phyloP scores from a whole-genome alignment of 2,797 vertebrate species.

The Tamandua tetradactyla region DNA sequence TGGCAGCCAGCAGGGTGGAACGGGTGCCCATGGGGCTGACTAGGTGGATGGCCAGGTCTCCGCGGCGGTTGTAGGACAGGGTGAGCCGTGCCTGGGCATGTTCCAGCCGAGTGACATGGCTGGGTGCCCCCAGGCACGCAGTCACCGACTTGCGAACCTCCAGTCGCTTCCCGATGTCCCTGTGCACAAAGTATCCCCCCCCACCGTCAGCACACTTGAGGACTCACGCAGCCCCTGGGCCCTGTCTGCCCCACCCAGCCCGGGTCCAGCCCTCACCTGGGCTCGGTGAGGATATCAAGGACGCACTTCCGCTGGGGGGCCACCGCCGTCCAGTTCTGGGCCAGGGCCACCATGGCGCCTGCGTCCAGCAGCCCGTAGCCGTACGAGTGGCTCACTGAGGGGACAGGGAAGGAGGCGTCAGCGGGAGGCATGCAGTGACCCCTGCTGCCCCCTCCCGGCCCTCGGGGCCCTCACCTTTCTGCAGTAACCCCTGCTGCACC shows the following conservation, averaged over 20 bases:
- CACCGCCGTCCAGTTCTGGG: constrained; percentile 93
- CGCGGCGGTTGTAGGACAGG: constrained; percentile 96
- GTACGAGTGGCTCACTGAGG: constrained; percentile 96
- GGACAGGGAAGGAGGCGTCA: neutral
- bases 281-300: constrained; percentile 91
- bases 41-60: constrained; percentile 96
- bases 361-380: constrained; percentile 97
- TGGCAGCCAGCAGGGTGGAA: constrained; percentile 95
- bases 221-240: too few relatives aligned
- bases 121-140: constrained; percentile 90
- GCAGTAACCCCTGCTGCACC: accelerated
- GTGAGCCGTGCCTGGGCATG: constrained; percentile 95
- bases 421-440: accelerated
- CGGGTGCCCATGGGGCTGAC: constrained; percentile 95
- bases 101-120: constrained; percentile 92
- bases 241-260: neutral
- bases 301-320: constrained; percentile 94
- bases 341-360: constrained; percentile 92
- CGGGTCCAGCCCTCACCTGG: constrained; percentile 87
- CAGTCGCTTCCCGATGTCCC: constrained; percentile 94
- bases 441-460: accelerated
- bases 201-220: too few relatives aligned
- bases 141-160: constrained; percentile 91
- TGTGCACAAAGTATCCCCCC: constrained; percentile 69
- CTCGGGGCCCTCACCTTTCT: constrained; percentile 89